Percentiles rank a stretch among this genome's conserved stretches.
Evolutionary conservation across 2,113 vertebrate genomes (phyloP).

Genomic region (Mormoops blainvillei): DNA sequence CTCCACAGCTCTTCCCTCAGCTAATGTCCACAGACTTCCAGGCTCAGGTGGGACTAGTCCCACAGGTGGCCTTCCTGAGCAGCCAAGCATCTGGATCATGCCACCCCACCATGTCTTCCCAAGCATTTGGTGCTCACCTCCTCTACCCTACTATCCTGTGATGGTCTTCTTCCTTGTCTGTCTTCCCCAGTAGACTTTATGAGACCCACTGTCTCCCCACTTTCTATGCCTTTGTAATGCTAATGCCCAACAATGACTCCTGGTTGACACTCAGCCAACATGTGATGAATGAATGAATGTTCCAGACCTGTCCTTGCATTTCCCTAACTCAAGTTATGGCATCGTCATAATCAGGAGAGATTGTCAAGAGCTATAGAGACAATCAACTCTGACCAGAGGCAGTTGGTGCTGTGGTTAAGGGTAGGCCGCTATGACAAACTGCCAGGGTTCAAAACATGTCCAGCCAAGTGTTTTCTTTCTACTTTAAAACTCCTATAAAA

Average conservation of each 20-base stretch:
- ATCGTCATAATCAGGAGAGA: background rate
- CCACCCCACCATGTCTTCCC: background rate
- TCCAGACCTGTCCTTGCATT: background rate
- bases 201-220: background rate
- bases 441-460: background rate
- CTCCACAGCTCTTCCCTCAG: background rate
- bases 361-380: too few relatives aligned
- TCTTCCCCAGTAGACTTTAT: background rate
- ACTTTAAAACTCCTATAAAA: background rate
- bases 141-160: background rate
- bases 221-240: background rate
- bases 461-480: background rate
- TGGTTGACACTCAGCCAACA: background rate
- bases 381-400: background rate
- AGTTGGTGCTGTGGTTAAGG: background rate
- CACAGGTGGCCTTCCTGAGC: background rate
- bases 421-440: background rate
- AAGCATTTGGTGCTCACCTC: background rate
- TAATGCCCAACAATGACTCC: background rate
- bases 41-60: background rate
- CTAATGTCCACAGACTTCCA: background rate
- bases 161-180: background rate
- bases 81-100: background rate
- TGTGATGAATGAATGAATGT: background rate
- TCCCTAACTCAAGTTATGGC: background rate